Evolutionary conservation across 2,113 vertebrate genomes (phyloP).

Genomic region (Aepyceros melampus): DNA sequence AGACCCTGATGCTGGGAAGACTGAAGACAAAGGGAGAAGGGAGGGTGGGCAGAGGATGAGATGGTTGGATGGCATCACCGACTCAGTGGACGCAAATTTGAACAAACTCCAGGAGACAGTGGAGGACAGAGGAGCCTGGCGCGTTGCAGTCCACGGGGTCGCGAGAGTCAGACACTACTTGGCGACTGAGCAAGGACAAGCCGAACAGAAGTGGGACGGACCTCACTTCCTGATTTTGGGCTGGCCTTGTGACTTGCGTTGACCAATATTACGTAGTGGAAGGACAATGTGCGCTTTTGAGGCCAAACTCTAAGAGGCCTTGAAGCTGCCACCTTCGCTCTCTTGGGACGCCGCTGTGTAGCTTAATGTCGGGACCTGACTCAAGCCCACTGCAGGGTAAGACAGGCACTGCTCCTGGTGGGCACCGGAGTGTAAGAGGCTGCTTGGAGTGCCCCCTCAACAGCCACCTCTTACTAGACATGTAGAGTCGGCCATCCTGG

Average conservation of each 20-base stretch:
- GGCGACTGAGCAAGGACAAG: background rate
- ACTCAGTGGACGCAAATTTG: background rate
- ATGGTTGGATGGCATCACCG: background rate
- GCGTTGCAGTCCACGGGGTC: background rate
- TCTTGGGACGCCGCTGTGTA: background rate
- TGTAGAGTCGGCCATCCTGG: background rate
- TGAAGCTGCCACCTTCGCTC: no score
- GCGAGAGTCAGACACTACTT: background rate
- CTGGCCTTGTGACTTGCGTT: background rate
- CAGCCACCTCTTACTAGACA: no score
- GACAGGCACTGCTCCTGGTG: background rate
- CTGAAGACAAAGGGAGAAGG: background rate
- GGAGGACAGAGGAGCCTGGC: background rate
- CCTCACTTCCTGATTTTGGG: background rate
- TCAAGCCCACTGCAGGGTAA: background rate
- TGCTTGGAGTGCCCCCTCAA: no score
- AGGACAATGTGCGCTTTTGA: background rate
- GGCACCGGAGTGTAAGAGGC: accelerated
- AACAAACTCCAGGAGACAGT: background rate
- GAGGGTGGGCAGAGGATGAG: background rate
- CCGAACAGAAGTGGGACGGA: background rate
- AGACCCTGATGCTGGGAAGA: background rate
- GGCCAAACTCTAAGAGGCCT: background rate
- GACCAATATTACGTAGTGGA: accelerated
- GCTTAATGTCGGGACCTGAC: background rate